Base-by-base conservation (phyloP, 2,113 vertebrate genomes). In the Misgurnus mizolepis region DNA sequence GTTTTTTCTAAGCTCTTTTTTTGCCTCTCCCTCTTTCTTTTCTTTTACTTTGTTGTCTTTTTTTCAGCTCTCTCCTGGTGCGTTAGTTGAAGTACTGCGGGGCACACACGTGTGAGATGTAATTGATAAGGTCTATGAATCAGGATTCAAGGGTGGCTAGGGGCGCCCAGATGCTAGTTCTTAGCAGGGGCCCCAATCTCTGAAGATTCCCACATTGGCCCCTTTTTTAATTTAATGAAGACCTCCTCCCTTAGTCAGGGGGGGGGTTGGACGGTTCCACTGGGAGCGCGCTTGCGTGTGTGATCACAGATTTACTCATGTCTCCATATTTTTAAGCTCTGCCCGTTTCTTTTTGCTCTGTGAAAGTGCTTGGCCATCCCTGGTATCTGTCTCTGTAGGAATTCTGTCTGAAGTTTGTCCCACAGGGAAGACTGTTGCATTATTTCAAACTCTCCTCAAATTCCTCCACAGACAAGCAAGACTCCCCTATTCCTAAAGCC, bases 221-320 rank as follows among this genome's bases (percentile, higher is more conserved):
- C 71, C 8, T 86, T 40, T 49, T 82, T 66, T 91, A 89, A 92
- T 91, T 92, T 89, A 91, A 91, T 91, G 86, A 91, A 65, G 81
- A 67, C 47, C 68, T 78, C 79, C 85, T 86, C 84, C 15, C 67
- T 80, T 65, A 82, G 87, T 80, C 22, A 83, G 87, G 83, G 85
- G 70, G 22, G 85, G 85, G 66, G 85, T 50, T 50, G 60, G 88
- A 83, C 84, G 45, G 84, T 82, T 91, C 88, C 85, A 69, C 7
- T 4, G 86, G 85, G 89, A 90, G 50, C 78, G 8, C 22, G 61
- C 41, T 34, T 90, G 85, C 45, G 64, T 78, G 83, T 80, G 76
- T 82, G 85, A 90, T 84, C 80, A 74, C 89, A 88, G 9, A 14
- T 80, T 58, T 56, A 49, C 62, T 80, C 84, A 75, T 87, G 84